Base-by-base conservation (phyloP, 1,140 invertebrate genomes). In the Cydia fagiglandana region DNA sequence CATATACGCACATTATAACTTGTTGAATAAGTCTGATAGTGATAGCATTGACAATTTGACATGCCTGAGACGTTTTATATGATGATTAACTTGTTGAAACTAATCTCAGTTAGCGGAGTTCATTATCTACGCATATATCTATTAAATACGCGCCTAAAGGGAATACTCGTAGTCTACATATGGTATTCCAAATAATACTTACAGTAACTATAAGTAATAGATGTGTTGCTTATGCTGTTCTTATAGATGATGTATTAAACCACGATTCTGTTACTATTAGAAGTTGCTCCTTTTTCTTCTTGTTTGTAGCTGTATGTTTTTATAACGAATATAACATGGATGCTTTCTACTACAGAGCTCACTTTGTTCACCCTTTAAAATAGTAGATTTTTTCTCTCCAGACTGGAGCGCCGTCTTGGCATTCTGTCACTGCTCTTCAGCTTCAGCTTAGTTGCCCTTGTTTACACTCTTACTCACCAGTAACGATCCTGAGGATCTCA, bases 401-500 rank as follows among this genome's bases (percentile, higher is more conserved):
- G 96, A 95, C 84, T 96, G 96, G 28, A 97, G 93, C 41, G 96
- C 96, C 76, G 97, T 96, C 86, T 97, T 96, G 75, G 97, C 94
- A 84, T 96, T 96, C 75, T 94, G 94, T 83, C 96, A 94, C 88
- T 96, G 94, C 87, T 97, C 97, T 34, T 34, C 34, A 5, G 34
- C 41, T 15, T 47, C 78, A 96, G 93, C 90, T 97, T 96, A 15
- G 45, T 13, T 15, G 45, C 12, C 45, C 12, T 7, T 47, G 12
- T 47, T 4, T 7, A 4, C 7, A 41, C 38, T 41, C 45, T 13
- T 0, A 47, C 45, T 50, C 15, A 47, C 68, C n/a, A 10, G 34
- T 24, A 64, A 61, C 28, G 17, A 96, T 94, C 87, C 96, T 94
- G 78, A 97, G 94, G 85, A 96, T 96, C 82, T 97, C 96, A 2